Base-by-base conservation (phyloP, 2,797 vertebrate genomes). In the Garrulus glandarius region DNA sequence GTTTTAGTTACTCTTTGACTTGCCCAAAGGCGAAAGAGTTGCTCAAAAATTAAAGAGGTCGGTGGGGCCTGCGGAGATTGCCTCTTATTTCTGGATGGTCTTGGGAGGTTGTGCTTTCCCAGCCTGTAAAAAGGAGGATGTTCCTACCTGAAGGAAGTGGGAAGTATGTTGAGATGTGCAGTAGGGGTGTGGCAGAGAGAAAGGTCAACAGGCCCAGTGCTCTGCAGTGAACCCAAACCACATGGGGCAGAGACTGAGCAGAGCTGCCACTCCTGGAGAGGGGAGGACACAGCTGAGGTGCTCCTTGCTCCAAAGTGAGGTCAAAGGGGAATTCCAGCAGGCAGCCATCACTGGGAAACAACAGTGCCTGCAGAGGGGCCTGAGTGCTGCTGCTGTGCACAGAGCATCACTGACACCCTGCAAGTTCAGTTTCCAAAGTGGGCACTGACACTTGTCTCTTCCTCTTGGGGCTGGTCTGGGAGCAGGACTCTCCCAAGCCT, bases 241-340 rank as follows among this genome's bases (percentile, higher is more conserved):
- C 36, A 3, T 0, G 0, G 3, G 3, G 34, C 11, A 55, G 47
- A 22, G 43, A 11, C 0, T 55, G 76, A 47, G 15, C 56, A 77
- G 65, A 92, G 61, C 44, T 74, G 52, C 12, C 2, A 0, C 39
- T 50, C 49, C 47, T 76, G 39, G n/a, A 68, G 46, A 76, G 63
- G 39, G 55, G 34, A 80, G 36, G 55, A 41, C 78, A 61, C 34
- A 47, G 29, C 6, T 91, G 60, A 80, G 79, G 13, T 39, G 14
- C 49, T 84, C 50, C 63, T 43, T 47, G 43, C 60, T 59, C 72
- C 69, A 9, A 61, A 80, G 30, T 0, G 0, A 72, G 59, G 34
- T 13, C 36, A 26, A 37, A 61, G 39, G 46, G 7, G 29, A 75
- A 52, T 10, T 11, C 49, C 30, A 72, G 63, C 71, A 94, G 52